Base-by-base conservation (phyloP, 2,113 vertebrate genomes). In the Phycodurus eques region DNA sequence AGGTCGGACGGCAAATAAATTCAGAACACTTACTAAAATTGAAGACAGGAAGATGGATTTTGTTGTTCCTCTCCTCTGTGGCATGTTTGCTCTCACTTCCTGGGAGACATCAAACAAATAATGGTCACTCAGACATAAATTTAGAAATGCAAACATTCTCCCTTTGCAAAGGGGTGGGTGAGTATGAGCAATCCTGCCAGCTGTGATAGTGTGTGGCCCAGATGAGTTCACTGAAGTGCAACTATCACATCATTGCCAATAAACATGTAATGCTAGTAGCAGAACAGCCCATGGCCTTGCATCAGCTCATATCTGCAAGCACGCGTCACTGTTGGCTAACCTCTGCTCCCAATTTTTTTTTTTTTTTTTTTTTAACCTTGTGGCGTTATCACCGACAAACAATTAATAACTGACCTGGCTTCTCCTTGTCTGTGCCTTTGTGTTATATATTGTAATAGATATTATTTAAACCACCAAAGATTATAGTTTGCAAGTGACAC, bases 31-130 rank as follows among this genome's bases (percentile, higher is more conserved):
- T 92, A 99, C 98, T 92, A 98, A 87, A 74, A 98, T 85, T 35
- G 95, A 89, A 2, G 93, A 94, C 77, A 98, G 92, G 78, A 96
- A 73, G 5, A 93, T 80, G 53, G 82, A 92, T 87, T 92, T 92
- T 78, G 83, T 93, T 12, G 79, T 20, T 85, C 90, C 88, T 85
- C 87, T 87, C 44, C 83, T 78, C 62, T 83, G 89, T 83, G 90
- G 90, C 98, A 98, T 98, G 61, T 92, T 84, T 89, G 84, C 81
- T 67, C 84, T 68, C 89, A 89, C 88, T 85, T 89, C 89, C 94
- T 95, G 53, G 13, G 79, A 49, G 66, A 77, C 67, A 83, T 8
- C 10, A 14, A 51, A 80, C 77, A 65, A 81, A 68, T 9, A 15
- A 14, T 68, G 13, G 72, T 20, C 2, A 17, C 5, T 72, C 1